Evolutionary conservation across 2,888 invertebrate genomes (phyloP).

Genomic region (Pherbina coryleti): DNA sequence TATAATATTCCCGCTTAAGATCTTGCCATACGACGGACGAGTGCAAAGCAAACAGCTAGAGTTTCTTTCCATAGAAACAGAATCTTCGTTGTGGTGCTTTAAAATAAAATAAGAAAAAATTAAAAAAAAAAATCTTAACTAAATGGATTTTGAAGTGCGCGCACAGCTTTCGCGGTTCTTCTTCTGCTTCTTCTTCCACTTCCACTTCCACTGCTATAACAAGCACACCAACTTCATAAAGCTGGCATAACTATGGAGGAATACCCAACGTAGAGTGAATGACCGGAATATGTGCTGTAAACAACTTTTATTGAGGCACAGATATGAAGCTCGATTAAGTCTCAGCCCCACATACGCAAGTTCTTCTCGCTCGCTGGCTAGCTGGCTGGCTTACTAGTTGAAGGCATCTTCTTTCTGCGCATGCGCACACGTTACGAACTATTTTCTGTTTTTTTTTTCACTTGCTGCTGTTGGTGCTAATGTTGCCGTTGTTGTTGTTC

Average conservation of each 20-base stretch:
- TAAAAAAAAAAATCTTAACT: background rate
- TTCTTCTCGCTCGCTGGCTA: no score
- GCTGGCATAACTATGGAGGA: background rate
- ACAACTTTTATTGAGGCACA: conserved; percentile 26
- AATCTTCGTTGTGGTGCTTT: background rate
- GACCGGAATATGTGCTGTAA: conserved; percentile 32
- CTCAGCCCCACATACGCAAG: background rate
- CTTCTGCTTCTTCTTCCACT: background rate
- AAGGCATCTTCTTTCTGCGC: background rate
- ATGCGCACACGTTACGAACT: background rate
- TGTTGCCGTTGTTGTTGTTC: no score
- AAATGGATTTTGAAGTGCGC: conserved; percentile 21
- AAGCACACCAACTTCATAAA: background rate
- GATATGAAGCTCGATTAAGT: conserved; percentile 14
- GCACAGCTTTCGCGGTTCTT: conserved; percentile 13
- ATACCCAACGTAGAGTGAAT: conserved; percentile 19
- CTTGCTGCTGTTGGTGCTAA: background rate
- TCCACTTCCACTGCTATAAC: background rate
- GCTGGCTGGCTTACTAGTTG: no score
- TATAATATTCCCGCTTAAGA: background rate
- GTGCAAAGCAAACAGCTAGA: conserved; percentile 14
- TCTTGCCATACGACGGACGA: background rate
- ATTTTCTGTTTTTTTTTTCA: background rate
- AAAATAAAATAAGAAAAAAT: background rate
- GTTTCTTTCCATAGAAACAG: background rate